A percentile compares a stretch with the other conserved stretches of the same genome.
These are phyloP conservation scores for Sinonovacula constricta DNA, from an alignment of 1,140 invertebrate genomes.

Conservation along the genomic window DNA sequence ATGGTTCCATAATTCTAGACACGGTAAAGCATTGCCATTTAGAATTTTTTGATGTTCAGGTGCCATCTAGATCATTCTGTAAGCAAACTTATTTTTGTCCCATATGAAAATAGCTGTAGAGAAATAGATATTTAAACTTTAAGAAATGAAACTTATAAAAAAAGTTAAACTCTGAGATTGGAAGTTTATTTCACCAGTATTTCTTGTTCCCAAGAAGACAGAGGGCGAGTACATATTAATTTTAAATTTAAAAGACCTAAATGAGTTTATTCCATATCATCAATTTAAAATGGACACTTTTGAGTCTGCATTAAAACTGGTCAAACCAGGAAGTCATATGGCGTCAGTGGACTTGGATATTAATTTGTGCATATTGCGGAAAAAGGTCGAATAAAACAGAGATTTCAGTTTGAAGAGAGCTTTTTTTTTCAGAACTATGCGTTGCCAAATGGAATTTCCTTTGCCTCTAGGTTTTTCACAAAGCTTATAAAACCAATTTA, in stretches of 20 bases:
- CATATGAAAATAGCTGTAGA: slow-evolving; percentile 22
- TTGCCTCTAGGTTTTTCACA: slow-evolving; percentile 46
- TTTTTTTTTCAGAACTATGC: not conserved
- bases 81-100: not conserved
- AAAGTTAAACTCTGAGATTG: not conserved
- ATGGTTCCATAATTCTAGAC: no score
- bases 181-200: slow-evolving; percentile 50
- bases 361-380: slow-evolving; percentile 27
- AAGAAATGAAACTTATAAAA: slow-evolving; percentile 5
- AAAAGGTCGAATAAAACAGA: slow-evolving; percentile 33
- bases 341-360: slow-evolving; percentile 55
- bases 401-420: slow-evolving; percentile 5
- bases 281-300: slow-evolving; percentile 54
- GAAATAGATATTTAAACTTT: slow-evolving; percentile 21
- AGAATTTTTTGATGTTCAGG: slow-evolving; percentile 15
- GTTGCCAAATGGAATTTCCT: slow-evolving; percentile 44
- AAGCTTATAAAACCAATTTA: slow-evolving; percentile 55
- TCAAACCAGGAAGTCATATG: slow-evolving; percentile 43
- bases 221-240: slow-evolving; percentile 32
- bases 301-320: slow-evolving; percentile 39
- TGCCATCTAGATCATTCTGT: no score
- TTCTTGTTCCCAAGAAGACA: slow-evolving; percentile 48
- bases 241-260: slow-evolving; percentile 44
- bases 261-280: slow-evolving; percentile 31
- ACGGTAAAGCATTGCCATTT: slow-evolving; percentile 31